Percentiles rank a stretch among this genome's conserved stretches.
Evolutionary conservation across 64 coral and sea anemone genomes (phyloP).

Genomic region (Acropora yongei): DNA sequence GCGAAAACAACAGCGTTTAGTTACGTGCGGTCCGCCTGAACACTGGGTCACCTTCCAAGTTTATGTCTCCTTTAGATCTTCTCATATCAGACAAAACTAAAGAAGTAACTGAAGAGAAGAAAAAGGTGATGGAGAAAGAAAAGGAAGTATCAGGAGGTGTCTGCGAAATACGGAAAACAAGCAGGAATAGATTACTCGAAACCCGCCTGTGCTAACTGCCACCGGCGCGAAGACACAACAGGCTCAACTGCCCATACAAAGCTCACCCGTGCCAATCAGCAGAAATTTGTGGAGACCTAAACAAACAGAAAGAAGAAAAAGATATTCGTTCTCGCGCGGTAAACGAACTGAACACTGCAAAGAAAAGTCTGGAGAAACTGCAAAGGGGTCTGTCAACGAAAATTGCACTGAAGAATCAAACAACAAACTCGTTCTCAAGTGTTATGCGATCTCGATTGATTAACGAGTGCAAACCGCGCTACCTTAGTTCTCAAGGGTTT

Average conservation of each 20-base stretch:
- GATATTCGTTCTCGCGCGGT: constrained; percentile 5
- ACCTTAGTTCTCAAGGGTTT: constrained; percentile 48
- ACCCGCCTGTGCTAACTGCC: neutral
- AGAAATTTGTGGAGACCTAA: constrained; percentile 45
- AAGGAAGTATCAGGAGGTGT: neutral
- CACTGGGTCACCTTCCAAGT: neutral
- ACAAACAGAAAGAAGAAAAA: constrained; percentile 35
- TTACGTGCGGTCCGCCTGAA: neutral
- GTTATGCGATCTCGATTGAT: constrained; percentile 43
- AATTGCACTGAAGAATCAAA: constrained; percentile 20
- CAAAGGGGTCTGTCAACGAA: constrained; percentile 22
- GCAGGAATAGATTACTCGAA: neutral
- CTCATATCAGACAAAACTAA: constrained; percentile 9
- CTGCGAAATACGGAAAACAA: neutral
- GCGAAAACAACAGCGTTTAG: constrained; percentile 4
- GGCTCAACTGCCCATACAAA: constrained; percentile 58
- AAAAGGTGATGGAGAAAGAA: neutral
- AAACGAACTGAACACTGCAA: constrained; percentile 7
- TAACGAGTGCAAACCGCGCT: constrained; percentile 25
- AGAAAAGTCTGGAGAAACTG: constrained; percentile 12
- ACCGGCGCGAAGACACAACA: constrained; percentile 52
- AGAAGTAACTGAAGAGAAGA: neutral
- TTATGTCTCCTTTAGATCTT: neutral
- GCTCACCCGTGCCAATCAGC: constrained; percentile 47
- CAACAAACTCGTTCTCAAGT: constrained; percentile 23